phyloP scores from a whole-genome alignment of 2,888 invertebrate genomes.

The Formica aserva region DNA sequence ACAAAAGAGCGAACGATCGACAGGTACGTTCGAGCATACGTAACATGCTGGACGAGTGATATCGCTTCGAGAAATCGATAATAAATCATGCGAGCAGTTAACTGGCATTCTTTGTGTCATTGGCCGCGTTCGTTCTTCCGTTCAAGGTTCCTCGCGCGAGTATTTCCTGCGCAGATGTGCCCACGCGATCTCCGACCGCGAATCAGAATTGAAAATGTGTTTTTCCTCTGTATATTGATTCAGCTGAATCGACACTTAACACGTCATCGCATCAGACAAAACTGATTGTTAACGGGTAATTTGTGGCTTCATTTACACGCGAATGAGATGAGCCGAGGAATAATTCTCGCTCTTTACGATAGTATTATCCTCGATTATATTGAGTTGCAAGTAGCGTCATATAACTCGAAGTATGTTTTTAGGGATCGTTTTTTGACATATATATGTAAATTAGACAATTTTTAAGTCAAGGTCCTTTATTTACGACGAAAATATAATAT shows the following conservation, averaged over 20 bases:
- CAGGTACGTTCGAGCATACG: slow-evolving; percentile 22
- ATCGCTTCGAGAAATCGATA: slow-evolving; percentile 66
- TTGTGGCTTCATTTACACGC: slow-evolving; percentile 1
- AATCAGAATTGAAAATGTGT: slow-evolving; percentile 71
- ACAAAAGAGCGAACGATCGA: slow-evolving; percentile 20
- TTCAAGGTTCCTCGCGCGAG: slow-evolving; percentile 61
- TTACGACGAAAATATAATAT: background rate
- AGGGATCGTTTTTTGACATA: background rate
- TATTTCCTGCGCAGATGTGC: slow-evolving; percentile 68
- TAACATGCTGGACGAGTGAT: slow-evolving; percentile 27
- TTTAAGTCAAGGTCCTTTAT: background rate
- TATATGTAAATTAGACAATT: background rate
- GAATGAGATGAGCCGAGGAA: background rate
- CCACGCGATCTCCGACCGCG: slow-evolving; percentile 62
- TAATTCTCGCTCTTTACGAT: background rate
- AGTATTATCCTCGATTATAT: background rate
- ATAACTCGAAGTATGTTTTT: background rate
- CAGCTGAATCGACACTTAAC: slow-evolving; percentile 72
- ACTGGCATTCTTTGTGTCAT: slow-evolving; percentile 67
- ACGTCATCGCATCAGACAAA: slow-evolving; percentile 55
- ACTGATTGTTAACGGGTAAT: slow-evolving; percentile 16
- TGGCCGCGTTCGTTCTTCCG: slow-evolving; percentile 55
- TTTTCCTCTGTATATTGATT: slow-evolving; percentile 65
- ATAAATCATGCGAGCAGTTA: slow-evolving; percentile 67
- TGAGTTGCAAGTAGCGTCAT: background rate